These are phyloP conservation scores for Poeciliopsis paucimaculata DNA, from an alignment of 2,797 vertebrate species.

Conservation along the genomic window DNA sequence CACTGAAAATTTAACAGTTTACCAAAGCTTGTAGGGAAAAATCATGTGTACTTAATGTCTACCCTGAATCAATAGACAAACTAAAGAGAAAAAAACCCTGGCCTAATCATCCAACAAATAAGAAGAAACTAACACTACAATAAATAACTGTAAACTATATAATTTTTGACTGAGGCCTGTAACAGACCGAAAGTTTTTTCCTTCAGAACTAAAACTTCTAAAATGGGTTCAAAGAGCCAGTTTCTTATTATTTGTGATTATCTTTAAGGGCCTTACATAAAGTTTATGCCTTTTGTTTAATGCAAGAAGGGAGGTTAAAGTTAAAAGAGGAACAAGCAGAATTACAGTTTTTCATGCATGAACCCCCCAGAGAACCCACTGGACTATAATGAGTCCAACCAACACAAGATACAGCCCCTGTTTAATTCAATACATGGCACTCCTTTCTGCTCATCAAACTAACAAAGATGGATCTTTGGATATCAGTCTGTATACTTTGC, in stretches of 20 bases:
- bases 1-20: background rate
- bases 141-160: background rate
- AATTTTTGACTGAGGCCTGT: background rate
- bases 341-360: background rate
- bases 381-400: background rate
- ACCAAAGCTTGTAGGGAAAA: background rate
- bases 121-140: background rate
- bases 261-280: background rate
- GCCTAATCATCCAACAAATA: background rate
- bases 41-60: background rate
- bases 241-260: background rate
- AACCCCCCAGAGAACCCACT: background rate
- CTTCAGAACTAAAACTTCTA: background rate
- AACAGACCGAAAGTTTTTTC: background rate
- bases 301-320: background rate
- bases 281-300: background rate
- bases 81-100: background rate
- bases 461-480: background rate
- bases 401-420: background rate
- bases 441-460: background rate
- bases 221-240: background rate
- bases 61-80: background rate
- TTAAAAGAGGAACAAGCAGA: background rate
- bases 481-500: background rate
- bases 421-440: background rate